phyloP scores from a whole-genome alignment of 2,113 vertebrate species.

The Tursiops truncatus region DNA sequence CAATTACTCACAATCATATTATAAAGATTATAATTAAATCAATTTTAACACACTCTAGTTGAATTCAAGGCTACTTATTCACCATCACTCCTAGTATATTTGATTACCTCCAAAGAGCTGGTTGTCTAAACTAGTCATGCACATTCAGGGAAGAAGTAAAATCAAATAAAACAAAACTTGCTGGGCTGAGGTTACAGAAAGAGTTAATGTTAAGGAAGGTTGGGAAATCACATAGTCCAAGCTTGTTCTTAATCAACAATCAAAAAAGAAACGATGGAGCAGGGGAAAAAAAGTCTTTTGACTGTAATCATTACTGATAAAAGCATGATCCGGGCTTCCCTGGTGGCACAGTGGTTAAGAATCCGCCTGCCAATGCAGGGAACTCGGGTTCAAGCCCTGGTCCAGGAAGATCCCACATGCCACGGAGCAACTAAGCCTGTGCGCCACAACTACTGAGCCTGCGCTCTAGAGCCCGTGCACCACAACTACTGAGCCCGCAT shows the following conservation, averaged over 20 bases:
- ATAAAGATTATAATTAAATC: conserved; percentile 33
- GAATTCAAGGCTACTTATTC: neutral
- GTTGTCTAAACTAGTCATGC: neutral
- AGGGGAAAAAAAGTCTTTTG: neutral
- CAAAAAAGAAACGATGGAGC: neutral
- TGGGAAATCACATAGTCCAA: neutral
- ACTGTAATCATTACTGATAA: neutral
- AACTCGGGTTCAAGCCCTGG: too few relatives aligned
- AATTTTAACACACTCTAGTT: neutral
- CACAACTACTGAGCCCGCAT: too few relatives aligned
- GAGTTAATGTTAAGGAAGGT: neutral
- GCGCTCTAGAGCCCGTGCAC: too few relatives aligned
- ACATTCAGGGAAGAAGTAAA: neutral
- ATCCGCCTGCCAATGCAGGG: too few relatives aligned
- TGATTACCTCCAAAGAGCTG: neutral
- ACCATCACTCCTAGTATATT: neutral
- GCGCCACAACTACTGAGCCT: too few relatives aligned
- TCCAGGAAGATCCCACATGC: too few relatives aligned
- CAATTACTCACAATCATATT: neutral
- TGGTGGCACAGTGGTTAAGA: too few relatives aligned
- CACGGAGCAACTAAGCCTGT: too few relatives aligned
- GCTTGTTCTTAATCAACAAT: neutral
- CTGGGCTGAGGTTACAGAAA: neutral
- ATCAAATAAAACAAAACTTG: neutral
- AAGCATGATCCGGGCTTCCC: neutral